Percentiles rank a stretch among this genome's conserved stretches.
These are phyloP conservation scores for Tiliacea aurago DNA, from an alignment of 2,888 invertebrate genomes.

Conservation along the genomic window DNA sequence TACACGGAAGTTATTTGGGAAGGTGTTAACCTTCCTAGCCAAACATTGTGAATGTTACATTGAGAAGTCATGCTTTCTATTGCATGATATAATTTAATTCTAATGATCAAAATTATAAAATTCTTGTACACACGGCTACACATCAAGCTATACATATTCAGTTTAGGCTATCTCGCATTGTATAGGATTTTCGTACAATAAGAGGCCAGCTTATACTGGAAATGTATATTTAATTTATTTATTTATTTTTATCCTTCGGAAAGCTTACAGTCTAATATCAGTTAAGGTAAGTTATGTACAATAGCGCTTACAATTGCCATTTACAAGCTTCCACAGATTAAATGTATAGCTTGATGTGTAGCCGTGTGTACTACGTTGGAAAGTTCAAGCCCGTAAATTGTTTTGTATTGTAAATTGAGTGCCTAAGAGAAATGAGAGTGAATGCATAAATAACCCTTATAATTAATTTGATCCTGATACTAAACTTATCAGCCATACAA, in stretches of 20 bases:
- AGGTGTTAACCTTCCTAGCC: background rate
- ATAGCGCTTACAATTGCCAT: no score
- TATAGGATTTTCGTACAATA: no score
- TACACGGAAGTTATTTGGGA: background rate
- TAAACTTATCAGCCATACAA: background rate
- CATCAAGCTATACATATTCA: no score
- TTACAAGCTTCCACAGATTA: no score
- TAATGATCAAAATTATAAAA: conserved; percentile 6
- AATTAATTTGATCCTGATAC: background rate
- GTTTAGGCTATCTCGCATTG: no score
- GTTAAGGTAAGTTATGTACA: no score
- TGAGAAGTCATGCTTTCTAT: conserved; percentile 5
- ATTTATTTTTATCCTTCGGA: no score
- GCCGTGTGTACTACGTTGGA: background rate
- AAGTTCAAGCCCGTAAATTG: background rate
- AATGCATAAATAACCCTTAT: conserved; percentile 12
- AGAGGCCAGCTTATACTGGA: no score
- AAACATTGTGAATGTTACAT: conserved; percentile 24
- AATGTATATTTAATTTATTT: no score
- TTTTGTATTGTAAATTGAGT: conserved; percentile 17
- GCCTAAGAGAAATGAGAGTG: conserved; percentile 25
- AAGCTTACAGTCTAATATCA: no score
- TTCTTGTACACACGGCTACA: no score
- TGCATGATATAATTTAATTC: background rate
- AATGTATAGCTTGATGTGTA: no score